Conservation (phyloP, 37 sponge, comb jelly and placozoan species). For the Crambe crambe region DNA sequence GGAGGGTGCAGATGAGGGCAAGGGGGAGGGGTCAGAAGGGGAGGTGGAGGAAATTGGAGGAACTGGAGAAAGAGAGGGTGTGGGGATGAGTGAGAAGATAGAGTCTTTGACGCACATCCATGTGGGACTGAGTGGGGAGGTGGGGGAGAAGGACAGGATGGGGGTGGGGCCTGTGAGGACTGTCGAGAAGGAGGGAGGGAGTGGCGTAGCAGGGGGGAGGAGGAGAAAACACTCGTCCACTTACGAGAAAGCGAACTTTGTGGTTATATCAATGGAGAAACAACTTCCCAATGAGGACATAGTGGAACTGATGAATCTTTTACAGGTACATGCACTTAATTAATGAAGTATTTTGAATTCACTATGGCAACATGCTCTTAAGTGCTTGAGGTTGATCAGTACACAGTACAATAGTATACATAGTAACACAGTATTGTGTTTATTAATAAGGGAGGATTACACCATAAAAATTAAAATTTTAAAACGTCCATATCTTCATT, state of each 20-base stretch:
- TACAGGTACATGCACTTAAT: conserved; percentile 23
- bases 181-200: neutral
- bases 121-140: neutral
- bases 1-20: conserved; percentile 11
- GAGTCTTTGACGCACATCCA: neutral
- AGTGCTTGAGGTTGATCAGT: no score
- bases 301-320: conserved; percentile 48
- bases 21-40: conserved; percentile 7
- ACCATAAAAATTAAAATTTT: no score
- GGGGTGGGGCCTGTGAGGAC: neutral
- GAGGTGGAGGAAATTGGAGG: conserved; percentile 6
- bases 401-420: no score
- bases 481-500: no score
- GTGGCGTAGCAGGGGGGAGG: neutral
- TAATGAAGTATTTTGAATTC: neutral
- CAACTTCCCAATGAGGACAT: conserved; percentile 49
- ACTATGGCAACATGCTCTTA: no score
- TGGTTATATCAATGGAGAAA: conserved; percentile 5
- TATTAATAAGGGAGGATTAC: no score
- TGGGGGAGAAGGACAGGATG: neutral
- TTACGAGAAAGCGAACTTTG: conserved; percentile 12
- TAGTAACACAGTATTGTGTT: no score
- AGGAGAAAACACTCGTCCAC: conserved; percentile 39
- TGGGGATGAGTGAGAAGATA: conserved; percentile 5
- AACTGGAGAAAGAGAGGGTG: neutral